Evolutionary conservation across 53 echinoderm and acorn worm genomes (phyloP).

Genomic region (Paracentrotus lividus): DNA sequence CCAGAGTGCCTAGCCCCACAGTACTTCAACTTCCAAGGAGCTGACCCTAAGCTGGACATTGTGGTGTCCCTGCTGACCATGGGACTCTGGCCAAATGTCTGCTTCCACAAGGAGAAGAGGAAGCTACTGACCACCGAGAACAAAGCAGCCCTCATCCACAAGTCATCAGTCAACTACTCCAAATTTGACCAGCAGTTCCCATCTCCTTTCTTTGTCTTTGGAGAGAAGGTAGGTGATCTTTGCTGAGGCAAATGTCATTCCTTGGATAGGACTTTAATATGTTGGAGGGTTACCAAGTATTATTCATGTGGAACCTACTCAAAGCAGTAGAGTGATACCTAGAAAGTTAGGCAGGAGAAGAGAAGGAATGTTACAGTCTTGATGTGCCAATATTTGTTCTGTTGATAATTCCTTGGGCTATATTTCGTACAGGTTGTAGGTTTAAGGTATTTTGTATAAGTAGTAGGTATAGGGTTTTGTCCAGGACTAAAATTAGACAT

Average conservation of each 20-base stretch:
- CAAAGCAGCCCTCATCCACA: conserved; percentile 97
- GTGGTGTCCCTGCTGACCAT: conserved; percentile 85
- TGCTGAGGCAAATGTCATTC: background rate
- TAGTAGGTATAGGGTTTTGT: no score
- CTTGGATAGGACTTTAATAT: no score
- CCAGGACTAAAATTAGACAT: no score
- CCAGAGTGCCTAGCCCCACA: conserved; percentile 85
- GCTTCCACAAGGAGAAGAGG: conserved; percentile 96
- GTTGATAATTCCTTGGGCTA: no score
- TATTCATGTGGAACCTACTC: no score
- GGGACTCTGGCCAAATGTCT: conserved; percentile 94
- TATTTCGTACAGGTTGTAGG: no score
- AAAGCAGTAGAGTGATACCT: no score
- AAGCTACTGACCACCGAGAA: conserved; percentile 97
- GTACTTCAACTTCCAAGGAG: conserved; percentile 85
- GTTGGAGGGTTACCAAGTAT: no score
- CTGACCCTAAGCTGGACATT: conserved; percentile 88
- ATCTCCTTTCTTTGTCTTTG: conserved; percentile 93
- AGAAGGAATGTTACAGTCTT: no score
- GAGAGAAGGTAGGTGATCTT: conserved; percentile 83
- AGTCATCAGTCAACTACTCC: conserved; percentile 98
- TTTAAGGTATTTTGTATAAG: no score
- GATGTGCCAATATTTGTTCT: no score
- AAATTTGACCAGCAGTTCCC: conserved; percentile 98
- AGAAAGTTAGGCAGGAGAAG: no score